phyloP scores from a whole-genome alignment of 1,140 invertebrate genomes.

The Zaprionus taronus region DNA sequence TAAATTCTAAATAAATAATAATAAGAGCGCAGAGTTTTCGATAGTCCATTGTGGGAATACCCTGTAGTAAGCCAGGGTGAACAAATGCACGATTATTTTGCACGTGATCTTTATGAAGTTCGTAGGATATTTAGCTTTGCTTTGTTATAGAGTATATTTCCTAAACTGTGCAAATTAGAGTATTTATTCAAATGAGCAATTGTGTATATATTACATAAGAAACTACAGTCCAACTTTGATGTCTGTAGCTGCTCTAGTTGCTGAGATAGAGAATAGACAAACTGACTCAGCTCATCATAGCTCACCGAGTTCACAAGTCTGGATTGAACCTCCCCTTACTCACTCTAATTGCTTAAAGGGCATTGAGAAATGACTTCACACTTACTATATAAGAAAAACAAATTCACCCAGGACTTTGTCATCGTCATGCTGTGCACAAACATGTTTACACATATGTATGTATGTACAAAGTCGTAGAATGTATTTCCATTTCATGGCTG shows the following conservation, averaged over 20 bases:
- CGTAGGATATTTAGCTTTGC: too few relatives aligned
- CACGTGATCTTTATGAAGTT: not conserved
- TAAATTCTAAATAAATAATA: slow-evolving; percentile 1
- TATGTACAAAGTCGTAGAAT: not conserved
- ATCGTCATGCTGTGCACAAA: slow-evolving; percentile 18
- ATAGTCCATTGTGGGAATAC: not conserved
- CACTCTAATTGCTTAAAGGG: not conserved
- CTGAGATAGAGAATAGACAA: not conserved
- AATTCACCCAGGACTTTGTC: slow-evolving; percentile 52
- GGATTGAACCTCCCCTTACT: not conserved
- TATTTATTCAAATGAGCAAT: not conserved
- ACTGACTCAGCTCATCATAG: not conserved
- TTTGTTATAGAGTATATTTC: too few relatives aligned
- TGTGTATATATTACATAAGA: not conserved
- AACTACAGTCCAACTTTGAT: not conserved
- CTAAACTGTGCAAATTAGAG: too few relatives aligned
- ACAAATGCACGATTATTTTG: not conserved
- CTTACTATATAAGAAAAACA: not conserved
- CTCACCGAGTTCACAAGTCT: not conserved
- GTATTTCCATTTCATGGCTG: slow-evolving; percentile 11
- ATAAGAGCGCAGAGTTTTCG: not conserved
- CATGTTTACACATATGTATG: slow-evolving; percentile 9
- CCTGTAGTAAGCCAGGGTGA: not conserved
- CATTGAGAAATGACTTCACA: not conserved
- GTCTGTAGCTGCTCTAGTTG: not conserved